Base-by-base conservation (phyloP, 1,140 invertebrate genomes). In the Streblospio benedicti region DNA sequence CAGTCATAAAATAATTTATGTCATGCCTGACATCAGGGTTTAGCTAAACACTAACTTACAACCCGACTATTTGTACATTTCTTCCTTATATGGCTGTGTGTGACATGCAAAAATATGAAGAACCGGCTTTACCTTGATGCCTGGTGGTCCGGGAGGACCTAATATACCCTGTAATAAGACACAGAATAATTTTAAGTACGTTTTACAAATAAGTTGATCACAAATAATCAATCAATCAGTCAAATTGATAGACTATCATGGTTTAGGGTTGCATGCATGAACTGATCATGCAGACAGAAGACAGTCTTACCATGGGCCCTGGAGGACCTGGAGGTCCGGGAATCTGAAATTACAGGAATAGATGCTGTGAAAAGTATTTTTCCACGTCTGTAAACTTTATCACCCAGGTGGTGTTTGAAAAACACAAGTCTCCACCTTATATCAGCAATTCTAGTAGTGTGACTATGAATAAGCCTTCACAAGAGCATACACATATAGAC, bases 121-220 rank as follows among this genome's bases (percentile, higher is more conserved):
- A 25, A 27, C 27, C 18, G 18, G 20, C 20, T n/a, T 52, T 52
- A 52, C 50, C 32, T 52, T 52, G n/a, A 30, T 32, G 56, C 53
- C 53, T 4, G 53, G 9, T n/a, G 25, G n/a, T 55, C 53, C 53
- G 12, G 16, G 53, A 32, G 41, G 20, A 55, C 53, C 53, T 5
- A 30, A 16, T 6, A 35, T 30, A 55, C 53, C 53, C 27, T 51
- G 30, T 4, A 45, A 53, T 43, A 33, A 35, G n/a, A n/a, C n/a
- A n/a, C n/a, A n/a, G n/a, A n/a, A n/a, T n/a, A n/a, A n/a, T n/a
- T n/a, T n/a, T n/a, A n/a, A n/a, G n/a, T n/a, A n/a, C n/a, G n/a
- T n/a, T n/a, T n/a, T n/a, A n/a, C n/a, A n/a, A n/a, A n/a, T n/a
- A n/a, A n/a, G n/a, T n/a, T n/a, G n/a, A n/a, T n/a, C n/a, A n/a